Base-by-base conservation (phyloP, 2,888 invertebrate genomes). In the Prenolepis imparis region DNA sequence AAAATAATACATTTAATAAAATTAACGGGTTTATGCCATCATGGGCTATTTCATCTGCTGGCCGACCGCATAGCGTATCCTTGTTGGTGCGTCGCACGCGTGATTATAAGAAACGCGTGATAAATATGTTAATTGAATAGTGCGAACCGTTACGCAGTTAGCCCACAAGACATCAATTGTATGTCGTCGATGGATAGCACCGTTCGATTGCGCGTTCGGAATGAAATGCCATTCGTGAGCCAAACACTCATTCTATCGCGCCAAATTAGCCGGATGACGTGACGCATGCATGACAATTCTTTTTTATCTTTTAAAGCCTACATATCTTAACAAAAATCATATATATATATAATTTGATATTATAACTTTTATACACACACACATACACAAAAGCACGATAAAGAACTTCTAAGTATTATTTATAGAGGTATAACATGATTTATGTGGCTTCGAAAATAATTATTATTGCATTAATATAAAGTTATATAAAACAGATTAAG, bases 51-150 rank as follows among this genome's bases (percentile, higher is more conserved):
- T 2, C 4, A 41, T 44, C 32, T 28, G 28, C 52, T 32, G 59
- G 21, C 15, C 12, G 4, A 48, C n/a, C 48, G 48, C 39, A 36
- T 52, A 41, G 36, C 15, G 41, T 41, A 64, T 74, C 12, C 57
- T 66, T 44, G 28, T 41, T 52, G 18, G 44, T 57, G 44, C 59
- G 59, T 66, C 41, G 55, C 32, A 63, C 36, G 64, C 59, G 12
- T 64, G 57, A n/a, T 44, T 72, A 70, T 57, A 32, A 66, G 55
- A 77, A 77, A 77, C 55, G 67, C 21, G 67, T 66, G 86, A 86
- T 90, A 90, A 91, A 90, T 90, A 91, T 91, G 90, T 91, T 90
- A 91, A 91, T 91, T 85, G 86, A 87, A 88, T 86, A 88, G 87
- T 72, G 24, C 28, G 83, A 81, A 92, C 91, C 91, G 91, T 91